A percentile compares a stretch with the other conserved stretches of the same genome.
Evolutionary conservation across 1,140 invertebrate species (phyloP).

Genomic region (Stegodyphus dumicola): DNA sequence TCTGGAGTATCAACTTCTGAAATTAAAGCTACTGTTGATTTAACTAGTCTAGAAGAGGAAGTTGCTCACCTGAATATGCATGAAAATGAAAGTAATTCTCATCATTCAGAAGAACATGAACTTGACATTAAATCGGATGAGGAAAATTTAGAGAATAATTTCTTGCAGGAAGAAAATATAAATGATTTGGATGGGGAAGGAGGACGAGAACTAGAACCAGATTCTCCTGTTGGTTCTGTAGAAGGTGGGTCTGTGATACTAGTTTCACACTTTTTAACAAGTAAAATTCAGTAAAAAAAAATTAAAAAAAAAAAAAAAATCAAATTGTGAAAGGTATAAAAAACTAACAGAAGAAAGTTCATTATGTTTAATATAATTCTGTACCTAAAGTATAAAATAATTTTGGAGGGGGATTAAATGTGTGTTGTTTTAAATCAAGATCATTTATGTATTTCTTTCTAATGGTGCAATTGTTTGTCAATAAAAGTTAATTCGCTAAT

Average conservation of each 20-base stretch:
- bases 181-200: slow-evolving; percentile 13
- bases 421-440: no score
- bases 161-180: slow-evolving; percentile 38
- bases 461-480: no score
- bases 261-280: no score
- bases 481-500: no score
- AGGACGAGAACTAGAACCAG: not conserved
- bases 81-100: not conserved
- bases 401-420: no score
- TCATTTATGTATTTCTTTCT: no score
- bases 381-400: no score
- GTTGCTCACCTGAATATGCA: not conserved
- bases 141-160: slow-evolving; percentile 12
- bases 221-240: slow-evolving; percentile 16
- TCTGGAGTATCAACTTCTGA: not conserved
- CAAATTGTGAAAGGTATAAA: no score
- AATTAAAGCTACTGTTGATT: not conserved
- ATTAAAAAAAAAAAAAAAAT: no score
- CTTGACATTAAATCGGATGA: not conserved
- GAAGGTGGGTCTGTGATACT: slow-evolving; percentile 12
- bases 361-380: no score
- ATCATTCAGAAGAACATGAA: not conserved
- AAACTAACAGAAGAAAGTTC: no score
- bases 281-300: no score
- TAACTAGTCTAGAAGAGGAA: not conserved